Conservation (phyloP, 1,140 invertebrate species). For the Manduca sexta region DNA sequence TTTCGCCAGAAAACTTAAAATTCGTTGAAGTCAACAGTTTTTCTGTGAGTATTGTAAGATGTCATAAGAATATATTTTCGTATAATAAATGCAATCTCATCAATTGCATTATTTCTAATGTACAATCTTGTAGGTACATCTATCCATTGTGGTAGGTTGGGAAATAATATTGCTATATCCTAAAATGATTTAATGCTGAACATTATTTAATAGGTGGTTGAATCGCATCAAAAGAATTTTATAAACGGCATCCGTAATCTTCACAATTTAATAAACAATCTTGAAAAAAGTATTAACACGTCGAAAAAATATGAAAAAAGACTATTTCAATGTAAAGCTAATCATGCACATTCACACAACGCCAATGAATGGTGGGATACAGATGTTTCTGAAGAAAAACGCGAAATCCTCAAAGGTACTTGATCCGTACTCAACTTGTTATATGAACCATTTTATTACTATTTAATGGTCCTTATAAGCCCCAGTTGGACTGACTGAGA, state of each 20-base stretch:
- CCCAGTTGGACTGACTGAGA: too few relatives aligned
- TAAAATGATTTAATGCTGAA: not conserved
- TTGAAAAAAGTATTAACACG: constrained; percentile 42
- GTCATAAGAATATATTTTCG: too few relatives aligned
- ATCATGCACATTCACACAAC: constrained; percentile 24
- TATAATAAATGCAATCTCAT: too few relatives aligned
- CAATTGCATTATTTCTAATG: too few relatives aligned
- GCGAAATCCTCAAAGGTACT: not conserved
- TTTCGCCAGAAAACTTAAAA: constrained; percentile 27
- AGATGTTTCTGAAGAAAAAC: constrained; percentile 16
- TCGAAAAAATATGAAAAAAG: constrained; percentile 42
- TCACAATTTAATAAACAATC: constrained; percentile 27
- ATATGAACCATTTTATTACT: too few relatives aligned
- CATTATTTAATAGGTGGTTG: not conserved
- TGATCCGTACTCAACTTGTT: too few relatives aligned
- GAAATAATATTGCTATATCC: not conserved
- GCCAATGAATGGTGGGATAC: constrained; percentile 29
- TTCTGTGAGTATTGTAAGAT: constrained; percentile 17
- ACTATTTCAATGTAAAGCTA: constrained; percentile 32
- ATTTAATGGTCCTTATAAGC: too few relatives aligned
- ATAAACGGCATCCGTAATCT: constrained; percentile 37
- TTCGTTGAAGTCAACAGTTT: constrained; percentile 24
- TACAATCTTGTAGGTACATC: too few relatives aligned
- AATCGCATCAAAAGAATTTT: constrained; percentile 21
- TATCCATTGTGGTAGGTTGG: too few relatives aligned